Evolutionary conservation across 2,113 vertebrate genomes (phyloP).

Genomic region (Oriolus oriolus): DNA sequence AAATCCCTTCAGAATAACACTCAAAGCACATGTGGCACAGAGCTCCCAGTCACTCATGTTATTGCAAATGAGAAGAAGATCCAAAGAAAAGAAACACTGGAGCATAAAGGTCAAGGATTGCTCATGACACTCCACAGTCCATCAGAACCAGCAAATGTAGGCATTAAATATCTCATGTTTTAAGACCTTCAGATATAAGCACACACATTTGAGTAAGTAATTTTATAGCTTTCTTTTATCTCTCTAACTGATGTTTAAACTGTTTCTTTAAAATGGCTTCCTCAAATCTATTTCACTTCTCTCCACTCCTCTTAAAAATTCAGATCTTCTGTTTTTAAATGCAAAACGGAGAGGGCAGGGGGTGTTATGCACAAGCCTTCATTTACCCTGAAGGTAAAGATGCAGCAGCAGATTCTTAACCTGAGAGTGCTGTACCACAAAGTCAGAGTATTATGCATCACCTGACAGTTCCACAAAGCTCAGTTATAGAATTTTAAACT

Average conservation of each 20-base stretch:
- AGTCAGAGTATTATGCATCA: background rate
- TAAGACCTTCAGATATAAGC: background rate
- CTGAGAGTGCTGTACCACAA: background rate
- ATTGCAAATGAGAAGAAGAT: background rate
- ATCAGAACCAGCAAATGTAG: background rate
- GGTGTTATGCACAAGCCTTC: background rate
- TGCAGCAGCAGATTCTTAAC: background rate
- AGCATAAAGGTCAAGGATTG: background rate
- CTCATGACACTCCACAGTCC: background rate
- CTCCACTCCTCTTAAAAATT: background rate
- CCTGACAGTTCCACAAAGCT: background rate
- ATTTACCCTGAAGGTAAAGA: background rate
- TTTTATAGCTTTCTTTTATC: background rate
- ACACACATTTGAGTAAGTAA: background rate
- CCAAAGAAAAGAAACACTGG: background rate
- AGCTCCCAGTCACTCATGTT: background rate
- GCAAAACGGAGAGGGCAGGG: background rate
- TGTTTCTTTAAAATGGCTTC: background rate
- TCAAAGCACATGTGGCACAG: background rate
- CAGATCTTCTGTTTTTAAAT: background rate
- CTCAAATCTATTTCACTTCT: constrained; percentile 9
- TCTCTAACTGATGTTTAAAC: background rate
- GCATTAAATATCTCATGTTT: background rate
- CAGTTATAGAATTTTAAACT: background rate
- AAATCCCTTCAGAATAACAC: background rate